Conservation (phyloP, 1,140 invertebrate genomes). For the Frieseomelitta varia region DNA sequence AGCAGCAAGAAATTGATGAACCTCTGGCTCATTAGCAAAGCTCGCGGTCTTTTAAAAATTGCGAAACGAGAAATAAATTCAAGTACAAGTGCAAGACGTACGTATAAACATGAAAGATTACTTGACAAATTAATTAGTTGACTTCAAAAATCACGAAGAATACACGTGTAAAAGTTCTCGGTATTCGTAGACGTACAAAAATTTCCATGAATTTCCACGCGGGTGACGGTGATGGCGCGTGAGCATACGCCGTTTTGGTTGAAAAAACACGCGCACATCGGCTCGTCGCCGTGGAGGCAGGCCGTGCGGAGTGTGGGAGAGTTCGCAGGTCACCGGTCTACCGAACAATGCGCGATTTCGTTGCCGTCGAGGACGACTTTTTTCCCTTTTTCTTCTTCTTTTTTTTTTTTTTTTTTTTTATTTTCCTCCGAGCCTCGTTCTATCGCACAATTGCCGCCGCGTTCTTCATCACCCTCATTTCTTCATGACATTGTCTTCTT, state of each 20-base stretch:
- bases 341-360: slow-evolving; percentile 75
- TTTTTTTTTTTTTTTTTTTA: slow-evolving; percentile 49
- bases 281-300: not conserved
- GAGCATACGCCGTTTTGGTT: slow-evolving; percentile 31
- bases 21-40: too few species aligned
- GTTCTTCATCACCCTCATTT: slow-evolving; percentile 30
- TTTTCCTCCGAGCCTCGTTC: slow-evolving; percentile 41
- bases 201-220: not conserved
- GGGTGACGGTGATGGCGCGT: not conserved
- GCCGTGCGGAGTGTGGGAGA: slow-evolving; percentile 74
- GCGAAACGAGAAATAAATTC: not conserved
- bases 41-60: not conserved
- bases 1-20: too few species aligned
- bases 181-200: not conserved
- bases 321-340: slow-evolving; percentile 79
- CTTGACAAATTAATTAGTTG: not conserved
- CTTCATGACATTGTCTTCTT: slow-evolving; percentile 35
- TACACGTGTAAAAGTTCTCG: not conserved
- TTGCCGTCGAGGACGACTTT: slow-evolving; percentile 68
- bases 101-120: too few species aligned
- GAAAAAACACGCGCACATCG: slow-evolving; percentile 23
- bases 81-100: too few species aligned
- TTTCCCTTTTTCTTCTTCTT: slow-evolving; percentile 45
- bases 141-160: not conserved
- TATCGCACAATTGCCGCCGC: slow-evolving; percentile 62